Evolutionary conservation across 2,888 invertebrate genomes (phyloP).

Genomic region (Hirtodrosophila alboralis): DNA sequence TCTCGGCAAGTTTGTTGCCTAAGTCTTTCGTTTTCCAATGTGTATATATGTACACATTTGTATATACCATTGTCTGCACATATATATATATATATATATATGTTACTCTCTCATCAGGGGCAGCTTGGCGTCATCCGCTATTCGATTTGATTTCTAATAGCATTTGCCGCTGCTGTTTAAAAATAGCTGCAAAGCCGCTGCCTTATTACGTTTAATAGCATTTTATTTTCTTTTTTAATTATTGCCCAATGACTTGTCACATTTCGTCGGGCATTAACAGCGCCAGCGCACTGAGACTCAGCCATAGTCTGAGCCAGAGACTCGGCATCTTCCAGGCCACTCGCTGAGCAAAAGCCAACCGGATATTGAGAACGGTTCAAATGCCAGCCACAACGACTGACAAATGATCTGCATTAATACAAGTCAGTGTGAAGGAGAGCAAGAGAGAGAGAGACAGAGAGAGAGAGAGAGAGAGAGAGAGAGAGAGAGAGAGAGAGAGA

Average conservation of each 20-base stretch:
- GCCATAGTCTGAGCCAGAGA: constrained; percentile 6
- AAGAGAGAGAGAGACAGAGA: neutral
- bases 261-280: constrained; percentile 62
- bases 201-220: constrained; percentile 78
- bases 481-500: neutral
- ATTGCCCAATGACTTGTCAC: constrained; percentile 80
- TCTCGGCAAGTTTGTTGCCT: constrained; percentile 76
- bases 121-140: constrained; percentile 31
- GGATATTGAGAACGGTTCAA: constrained; percentile 55
- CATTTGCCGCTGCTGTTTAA: constrained; percentile 41
- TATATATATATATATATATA: no score
- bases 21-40: constrained; percentile 61
- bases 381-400: constrained; percentile 10
- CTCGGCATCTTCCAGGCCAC: constrained; percentile 33
- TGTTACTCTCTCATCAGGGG: constrained; percentile 14
- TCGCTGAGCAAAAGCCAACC: constrained; percentile 49
- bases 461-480: neutral
- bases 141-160: constrained; percentile 53
- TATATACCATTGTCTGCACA: no score
- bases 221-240: constrained; percentile 78
- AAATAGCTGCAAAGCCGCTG: constrained; percentile 60
- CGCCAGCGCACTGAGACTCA: constrained; percentile 32
- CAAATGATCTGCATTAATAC: constrained; percentile 21
- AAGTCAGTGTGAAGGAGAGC: neutral
- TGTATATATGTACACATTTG: neutral